Evolutionary conservation across 1,140 invertebrate genomes (phyloP).

Genomic region (Pseudomyrmex dendroicus): DNA sequence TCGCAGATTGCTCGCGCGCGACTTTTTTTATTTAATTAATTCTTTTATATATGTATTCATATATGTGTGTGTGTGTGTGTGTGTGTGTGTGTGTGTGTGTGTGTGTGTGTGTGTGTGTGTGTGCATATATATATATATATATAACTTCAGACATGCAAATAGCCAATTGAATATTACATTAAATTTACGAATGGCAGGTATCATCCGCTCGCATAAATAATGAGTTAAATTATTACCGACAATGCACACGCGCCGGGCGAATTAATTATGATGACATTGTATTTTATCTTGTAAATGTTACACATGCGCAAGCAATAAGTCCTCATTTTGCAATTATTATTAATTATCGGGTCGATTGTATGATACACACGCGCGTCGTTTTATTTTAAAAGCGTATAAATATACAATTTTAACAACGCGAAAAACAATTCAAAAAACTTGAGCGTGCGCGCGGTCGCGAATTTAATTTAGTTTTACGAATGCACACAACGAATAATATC

Average conservation of each 20-base stretch:
- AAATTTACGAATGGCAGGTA: constrained; percentile 43
- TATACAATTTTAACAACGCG: constrained; percentile 38
- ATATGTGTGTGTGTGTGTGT: no score
- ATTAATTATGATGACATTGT: constrained; percentile 59
- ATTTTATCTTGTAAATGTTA: constrained; percentile 58
- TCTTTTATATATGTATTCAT: constrained; percentile 23
- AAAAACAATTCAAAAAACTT: constrained; percentile 16
- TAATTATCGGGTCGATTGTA: constrained; percentile 49
- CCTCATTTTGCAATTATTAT: constrained; percentile 55
- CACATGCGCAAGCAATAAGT: constrained; percentile 27
- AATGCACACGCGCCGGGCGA: constrained; percentile 21
- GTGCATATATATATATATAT: neutral
- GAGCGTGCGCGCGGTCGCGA: neutral
- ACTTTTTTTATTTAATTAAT: constrained; percentile 38
- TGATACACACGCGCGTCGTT: constrained; percentile 32
- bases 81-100: no score
- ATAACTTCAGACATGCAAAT: constrained; percentile 55
- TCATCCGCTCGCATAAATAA: constrained; percentile 55
- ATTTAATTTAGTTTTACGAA: neutral
- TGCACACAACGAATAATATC: constrained; percentile 11
- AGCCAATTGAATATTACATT: constrained; percentile 49
- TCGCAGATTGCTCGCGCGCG: neutral
- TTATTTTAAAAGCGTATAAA: constrained; percentile 45
- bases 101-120: no score
- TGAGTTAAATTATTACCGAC: constrained; percentile 55